Conservation (phyloP, 1,140 invertebrate genomes). For the Aphelenchoides fujianensis region DNA sequence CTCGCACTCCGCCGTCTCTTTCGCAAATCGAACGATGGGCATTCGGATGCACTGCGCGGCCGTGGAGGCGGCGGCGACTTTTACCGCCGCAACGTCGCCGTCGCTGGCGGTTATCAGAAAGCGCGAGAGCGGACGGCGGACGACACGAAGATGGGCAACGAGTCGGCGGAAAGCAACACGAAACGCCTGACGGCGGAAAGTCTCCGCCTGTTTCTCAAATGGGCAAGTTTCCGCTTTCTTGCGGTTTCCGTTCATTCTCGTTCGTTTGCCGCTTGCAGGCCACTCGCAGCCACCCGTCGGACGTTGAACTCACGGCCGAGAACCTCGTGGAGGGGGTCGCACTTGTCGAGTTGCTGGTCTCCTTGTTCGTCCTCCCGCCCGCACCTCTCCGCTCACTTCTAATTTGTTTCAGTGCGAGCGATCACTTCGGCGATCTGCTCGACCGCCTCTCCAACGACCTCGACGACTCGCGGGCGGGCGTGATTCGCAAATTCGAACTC, state of each 20-base stretch:
- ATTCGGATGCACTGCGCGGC: no score
- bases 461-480: not conserved
- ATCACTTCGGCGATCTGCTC: not conserved
- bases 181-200: not conserved
- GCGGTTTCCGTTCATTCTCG: not conserved
- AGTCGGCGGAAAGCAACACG: not conserved
- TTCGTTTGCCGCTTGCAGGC: not conserved
- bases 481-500: not conserved
- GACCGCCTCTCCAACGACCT: not conserved
- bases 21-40: no score
- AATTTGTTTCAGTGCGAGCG: not conserved
- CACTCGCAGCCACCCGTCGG: not conserved
- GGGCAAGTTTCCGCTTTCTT: not conserved
- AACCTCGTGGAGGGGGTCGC: not conserved
- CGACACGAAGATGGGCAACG: no score
- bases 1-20: no score
- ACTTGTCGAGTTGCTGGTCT: not conserved
- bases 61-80: not conserved
- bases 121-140: no score
- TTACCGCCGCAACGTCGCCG: not conserved
- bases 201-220: not conserved
- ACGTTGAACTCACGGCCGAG: not conserved
- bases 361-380: not conserved
- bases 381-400: not conserved
- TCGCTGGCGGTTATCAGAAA: not conserved